Base-by-base conservation (phyloP, 1,140 invertebrate species). In the Ctenoplectra terminalis region DNA sequence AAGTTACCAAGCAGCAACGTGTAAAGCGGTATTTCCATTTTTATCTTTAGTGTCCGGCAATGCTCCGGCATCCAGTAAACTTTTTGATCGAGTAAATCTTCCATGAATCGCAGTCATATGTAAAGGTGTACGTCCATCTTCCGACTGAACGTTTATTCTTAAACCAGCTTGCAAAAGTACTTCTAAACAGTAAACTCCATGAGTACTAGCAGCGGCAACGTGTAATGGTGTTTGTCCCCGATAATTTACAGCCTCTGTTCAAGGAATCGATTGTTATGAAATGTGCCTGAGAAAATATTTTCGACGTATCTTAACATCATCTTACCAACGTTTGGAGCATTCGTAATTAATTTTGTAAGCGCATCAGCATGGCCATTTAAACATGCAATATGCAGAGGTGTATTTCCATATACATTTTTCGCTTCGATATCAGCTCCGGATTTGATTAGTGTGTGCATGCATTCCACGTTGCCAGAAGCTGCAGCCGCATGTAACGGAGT, bases 61-160 rank as follows among this genome's bases (percentile, higher is more conserved):
- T n/a, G 95, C 95, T 48, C 94, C 94, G 76, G 76, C 83, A 80
- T 95, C 94, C 0, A 95, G 92, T 40, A 96, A 92, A 58, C 94
- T 95, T 91, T 96, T 95, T 43, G 95, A 96, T 64, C 96, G 90
- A 4, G 95, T 95, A 89, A 96, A 96, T 88, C 95, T 93, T 46
- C 96, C 96, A 90, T 96, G 95, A 81, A 96, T 94, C 17, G 96
- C 95, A 20, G 95, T 95, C 95, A 96, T 95, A 85, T 96, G 96
- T 31, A 96, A 92, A 11, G 96, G 95, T n/a, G 95, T 96, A 67
- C 95, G 92, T 3, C 95, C 95, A 90, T 96, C 95, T 60, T 93
- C 90, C 82, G 95, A 95, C 87, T 95, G 94, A 56, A 93, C 92
- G 88, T 96, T 95, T 34, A 95, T 93, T 82, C 94, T 94, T 11